Base-by-base conservation (phyloP, 2,888 invertebrate species). In the Troides helena region DNA sequence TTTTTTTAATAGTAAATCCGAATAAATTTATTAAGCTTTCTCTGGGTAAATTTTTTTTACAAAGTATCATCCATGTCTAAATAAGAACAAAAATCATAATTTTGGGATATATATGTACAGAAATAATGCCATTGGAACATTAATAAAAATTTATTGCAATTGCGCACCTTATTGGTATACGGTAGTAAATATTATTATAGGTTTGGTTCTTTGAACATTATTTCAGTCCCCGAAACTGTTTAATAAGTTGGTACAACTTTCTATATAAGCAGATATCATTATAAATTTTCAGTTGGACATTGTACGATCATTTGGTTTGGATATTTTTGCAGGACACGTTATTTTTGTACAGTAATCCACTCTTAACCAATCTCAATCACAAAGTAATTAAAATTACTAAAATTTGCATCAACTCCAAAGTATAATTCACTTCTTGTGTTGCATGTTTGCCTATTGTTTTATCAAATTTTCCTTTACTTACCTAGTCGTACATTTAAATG, bases 331-430 rank as follows among this genome's bases (percentile, higher is more conserved):
- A 7, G 21, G 23, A 58, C 23, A 50, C 5, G 30, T 60, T 63
- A 18, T 53, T 53, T 68, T 68, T 64, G 68, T 68, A 68, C 64
- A 64, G 68, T 64, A 68, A 21, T 68, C 14, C 64, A 64, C 58
- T 57, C 30, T 30, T 50, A 39, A 43, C n/a, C 46, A 61, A 39
- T 14, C 53, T 53, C 18, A 6, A 53, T 3, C 46, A 46, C 46
- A 46, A 12, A 46, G 46, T 46, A 46, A 46, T 14, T 46, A 12
- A 46, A 46, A 46, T 46, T 46, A 46, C 46, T 53, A 53, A 53
- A 53, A n/a, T 53, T 53, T 46, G 14, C 53, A 1, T 53, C 7
- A 53, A 53, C 53, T 53, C 8, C 18, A n/a, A 56, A 56, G 6
- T n/a, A 56, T 56, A 10, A n/a, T 6, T 7, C 21, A 56, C 6